These are phyloP conservation scores for Rhinella marina DNA, from an alignment of 2,797 vertebrate genomes.

Conservation along the genomic window DNA sequence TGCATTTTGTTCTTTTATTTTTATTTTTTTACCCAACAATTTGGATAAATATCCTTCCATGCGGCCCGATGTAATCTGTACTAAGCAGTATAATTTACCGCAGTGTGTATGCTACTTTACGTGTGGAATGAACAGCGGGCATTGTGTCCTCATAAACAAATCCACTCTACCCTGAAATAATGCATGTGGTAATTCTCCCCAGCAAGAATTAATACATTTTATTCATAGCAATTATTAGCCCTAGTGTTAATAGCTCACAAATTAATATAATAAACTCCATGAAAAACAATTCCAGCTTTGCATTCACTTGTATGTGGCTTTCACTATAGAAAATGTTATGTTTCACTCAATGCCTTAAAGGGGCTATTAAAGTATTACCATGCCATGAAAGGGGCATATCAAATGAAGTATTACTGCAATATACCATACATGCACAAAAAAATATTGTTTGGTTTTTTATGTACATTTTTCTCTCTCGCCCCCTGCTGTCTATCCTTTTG, in stretches of 20 bases:
- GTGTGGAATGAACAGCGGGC: constrained; percentile 3
- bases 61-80: not conserved
- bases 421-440: too few relatives aligned
- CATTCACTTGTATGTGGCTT: not conserved
- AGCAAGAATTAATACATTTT: not conserved
- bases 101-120: constrained; percentile 8
- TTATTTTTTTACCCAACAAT: not conserved
- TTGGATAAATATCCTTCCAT: constrained; percentile 16
- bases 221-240: constrained; percentile 3
- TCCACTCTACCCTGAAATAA: not conserved
- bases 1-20: not conserved
- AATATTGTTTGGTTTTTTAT: too few relatives aligned
- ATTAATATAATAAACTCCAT: constrained; percentile 23
- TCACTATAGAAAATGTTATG: not conserved
- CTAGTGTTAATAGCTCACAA: not conserved
- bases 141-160: constrained; percentile 1
- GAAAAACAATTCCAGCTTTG: not conserved
- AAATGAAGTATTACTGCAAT: too few relatives aligned
- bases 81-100: constrained; percentile 22
- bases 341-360: not conserved
- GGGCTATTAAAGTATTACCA: not conserved
- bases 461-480: too few relatives aligned
- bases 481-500: too few relatives aligned
- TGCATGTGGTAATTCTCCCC: not conserved
- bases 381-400: too few relatives aligned